Evolutionary conservation across 1,140 invertebrate species (phyloP), one percentile per base, ranked within the genome.

Genomic region (Nasonia longicornis): DNA sequence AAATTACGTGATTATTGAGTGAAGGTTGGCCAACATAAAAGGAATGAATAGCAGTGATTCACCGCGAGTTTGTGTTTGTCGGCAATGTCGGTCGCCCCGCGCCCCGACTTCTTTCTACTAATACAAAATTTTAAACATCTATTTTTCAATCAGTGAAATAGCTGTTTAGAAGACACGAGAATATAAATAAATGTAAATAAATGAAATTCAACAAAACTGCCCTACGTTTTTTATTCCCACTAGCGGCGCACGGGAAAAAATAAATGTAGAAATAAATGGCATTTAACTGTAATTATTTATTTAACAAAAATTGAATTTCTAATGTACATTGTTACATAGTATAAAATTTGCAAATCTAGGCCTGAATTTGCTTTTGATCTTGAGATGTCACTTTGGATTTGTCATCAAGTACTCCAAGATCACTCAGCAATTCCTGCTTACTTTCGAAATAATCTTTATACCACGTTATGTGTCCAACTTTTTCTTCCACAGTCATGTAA

Each of bases 391-490:
- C 64, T 29, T 67, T 67, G 26, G 29, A 35, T 75, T 58, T 67
- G 10, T 38, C 31, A 58, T 82, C 70, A 48, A 67, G 35, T 11
- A 58, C 91, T 7, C 92, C 92, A 80, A 94, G 88, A 88, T 95
- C 94, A 84, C 92, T 90, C 0, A 98, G 88, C 66, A 98, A 86
- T 64, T 94, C 91, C 85, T 94, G 93, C 87, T 98, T 98, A 12
- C 93, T 92, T 83, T 93, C 92, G 89, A 99, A 99, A 89, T 98
- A 99, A 67, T 98, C 92, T 84, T 93, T 95, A 88, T 96, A 99
- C 98, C 98, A 99, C 38, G 94, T 90, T 42, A 99, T 96, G 86
- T 98, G 96, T n/a, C 96, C 95, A 78, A 92, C 93, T 88, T 99
- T 99, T 84, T 98, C 95, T 85, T 96, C 87, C 0, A 96, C 96